Base-by-base conservation (phyloP, 2,888 invertebrate species). In the Mimachlamys varia region DNA sequence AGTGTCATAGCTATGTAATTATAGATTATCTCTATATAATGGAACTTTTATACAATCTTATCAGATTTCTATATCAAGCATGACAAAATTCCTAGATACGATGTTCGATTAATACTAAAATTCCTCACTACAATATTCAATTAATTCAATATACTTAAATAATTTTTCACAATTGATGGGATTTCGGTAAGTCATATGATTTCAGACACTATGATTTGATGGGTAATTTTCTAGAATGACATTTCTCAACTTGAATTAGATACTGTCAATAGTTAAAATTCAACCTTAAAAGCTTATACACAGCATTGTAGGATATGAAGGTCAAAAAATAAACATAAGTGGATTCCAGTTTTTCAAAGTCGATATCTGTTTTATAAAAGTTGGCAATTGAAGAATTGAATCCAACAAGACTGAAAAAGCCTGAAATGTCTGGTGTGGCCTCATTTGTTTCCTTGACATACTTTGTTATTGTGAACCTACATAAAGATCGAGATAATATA, bases 391-490 rank as follows among this genome's bases (percentile, higher is more conserved):
- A 76, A 76, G 27, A 76, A 76, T 4, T 76, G 76, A 76, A 76
- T 27, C 12, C 76, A 76, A 76, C 27, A 22, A 33, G 27, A 76
- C 33, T 12, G 27, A 33, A 33, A 76, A 33, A 12, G 76, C 33
- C 27, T 1, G 76, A 76, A 33, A 27, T 76, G 33, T 76, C 33
- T 33, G 19, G 22, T n/a, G 7, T 4, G 22, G 33, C 4, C 33
- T 76, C 27, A 12, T 76, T 76, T 76, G 15, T 76, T 76, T 76
- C 76, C 76, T 76, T 76, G 76, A 76, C 76, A 76, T 33, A 76
- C 44, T 44, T 27, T 33, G 12, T 33, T 76, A 76, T 12, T 76
- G 33, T 76, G 15, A 27, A 22, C 33, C 33, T 76, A 27, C 76
- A 76, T 19, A 33, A 27, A 76, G 76, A 33, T 76, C 76, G 0